phyloP scores from a whole-genome alignment of 2,888 invertebrate species.

The Julus scanicus region DNA sequence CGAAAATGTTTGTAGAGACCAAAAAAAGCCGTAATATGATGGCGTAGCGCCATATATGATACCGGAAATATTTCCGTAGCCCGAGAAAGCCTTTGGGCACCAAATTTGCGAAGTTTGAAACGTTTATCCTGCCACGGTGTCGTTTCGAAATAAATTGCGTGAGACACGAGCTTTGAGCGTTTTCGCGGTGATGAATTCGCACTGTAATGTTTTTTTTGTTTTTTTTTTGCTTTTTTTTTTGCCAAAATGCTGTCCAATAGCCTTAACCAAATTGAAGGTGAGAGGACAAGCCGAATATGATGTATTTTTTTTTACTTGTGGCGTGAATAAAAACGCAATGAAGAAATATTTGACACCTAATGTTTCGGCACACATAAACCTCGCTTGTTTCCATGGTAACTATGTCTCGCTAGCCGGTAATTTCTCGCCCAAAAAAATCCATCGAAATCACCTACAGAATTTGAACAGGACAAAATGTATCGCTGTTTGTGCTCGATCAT shows the following conservation, averaged over 20 bases:
- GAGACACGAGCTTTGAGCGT: neutral
- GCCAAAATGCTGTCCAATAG: neutral
- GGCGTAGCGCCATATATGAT: neutral
- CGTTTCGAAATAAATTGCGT: neutral
- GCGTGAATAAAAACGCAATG: constrained; percentile 36
- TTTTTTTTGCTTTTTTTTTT: neutral
- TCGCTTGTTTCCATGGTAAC: neutral
- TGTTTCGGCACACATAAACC: constrained; percentile 12
- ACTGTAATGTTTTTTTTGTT: neutral
- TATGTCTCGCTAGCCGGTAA: neutral
- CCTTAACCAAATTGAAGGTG: constrained; percentile 21
- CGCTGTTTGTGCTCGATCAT: constrained; percentile 34
- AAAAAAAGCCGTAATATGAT: neutral
- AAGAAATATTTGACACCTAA: constrained; percentile 45
- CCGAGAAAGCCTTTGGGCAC: neutral
- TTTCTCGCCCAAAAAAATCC: neutral
- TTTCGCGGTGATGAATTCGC: constrained; percentile 14
- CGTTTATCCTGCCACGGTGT: neutral
- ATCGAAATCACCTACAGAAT: constrained; percentile 9
- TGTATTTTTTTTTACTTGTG: constrained; percentile 13
- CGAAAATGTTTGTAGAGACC: neutral
- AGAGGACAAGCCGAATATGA: constrained; percentile 35
- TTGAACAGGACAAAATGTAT: constrained; percentile 40
- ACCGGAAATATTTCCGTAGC: neutral
- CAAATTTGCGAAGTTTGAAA: neutral